A percentile compares a stretch with the other conserved stretches of the same genome.
These are phyloP conservation scores for Ischnus inquisitorius DNA, from an alignment of 2,888 invertebrate species.

Conservation along the genomic window DNA sequence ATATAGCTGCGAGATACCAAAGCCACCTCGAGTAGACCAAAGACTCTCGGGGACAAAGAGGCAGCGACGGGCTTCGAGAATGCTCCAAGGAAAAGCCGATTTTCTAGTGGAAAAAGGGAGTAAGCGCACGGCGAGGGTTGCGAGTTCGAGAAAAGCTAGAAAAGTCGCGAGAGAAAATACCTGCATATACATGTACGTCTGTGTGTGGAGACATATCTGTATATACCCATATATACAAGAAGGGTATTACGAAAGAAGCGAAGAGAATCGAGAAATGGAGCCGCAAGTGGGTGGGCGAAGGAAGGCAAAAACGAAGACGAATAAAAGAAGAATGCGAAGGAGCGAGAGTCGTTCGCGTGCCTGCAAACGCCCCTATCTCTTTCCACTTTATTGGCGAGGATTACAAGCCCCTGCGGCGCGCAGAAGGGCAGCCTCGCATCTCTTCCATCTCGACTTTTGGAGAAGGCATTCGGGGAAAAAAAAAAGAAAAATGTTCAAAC, in stretches of 20 bases:
- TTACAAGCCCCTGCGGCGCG: conserved; percentile 70
- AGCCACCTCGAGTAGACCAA: conserved; percentile 30
- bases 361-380: conserved; percentile 71
- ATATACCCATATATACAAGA: neutral
- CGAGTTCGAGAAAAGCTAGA: conserved; percentile 30
- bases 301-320: conserved; percentile 4
- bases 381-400: conserved; percentile 75
- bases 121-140: conserved; percentile 16
- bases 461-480: conserved; percentile 10
- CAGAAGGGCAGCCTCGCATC: neutral
- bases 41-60: conserved; percentile 54
- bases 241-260: neutral
- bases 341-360: conserved; percentile 38
- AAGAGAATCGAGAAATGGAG: conserved; percentile 8
- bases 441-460: conserved; percentile 30
- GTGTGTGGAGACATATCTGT: neutral
- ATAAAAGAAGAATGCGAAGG: conserved; percentile 20
- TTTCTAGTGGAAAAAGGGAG: conserved; percentile 53
- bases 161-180: conserved; percentile 28
- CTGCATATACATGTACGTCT: neutral
- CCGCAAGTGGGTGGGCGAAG: conserved; percentile 8
- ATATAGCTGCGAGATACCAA: conserved; percentile 11
- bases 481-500: conserved; percentile 5
- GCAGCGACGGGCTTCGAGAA: conserved; percentile 26
- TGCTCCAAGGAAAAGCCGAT: conserved; percentile 66